A percentile compares a stretch with the other conserved stretches of the same genome.
Evolutionary conservation across 2,113 vertebrate species (phyloP).

Genomic region (Oncorhynchus gorbuscha): DNA sequence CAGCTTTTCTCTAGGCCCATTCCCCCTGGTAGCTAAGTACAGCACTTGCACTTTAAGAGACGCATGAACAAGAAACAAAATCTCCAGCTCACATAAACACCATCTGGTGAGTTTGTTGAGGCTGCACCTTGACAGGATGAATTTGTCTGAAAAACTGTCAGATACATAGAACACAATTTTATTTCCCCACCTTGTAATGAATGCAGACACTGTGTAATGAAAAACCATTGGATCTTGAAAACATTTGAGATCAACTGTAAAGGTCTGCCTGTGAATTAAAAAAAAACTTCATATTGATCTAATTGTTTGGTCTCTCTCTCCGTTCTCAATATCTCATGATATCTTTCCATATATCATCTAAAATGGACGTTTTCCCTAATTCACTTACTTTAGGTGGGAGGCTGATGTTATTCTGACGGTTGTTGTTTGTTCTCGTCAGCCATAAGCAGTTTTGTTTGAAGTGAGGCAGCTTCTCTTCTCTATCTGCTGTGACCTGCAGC

Average conservation of each 20-base stretch:
- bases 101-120: constrained; percentile 69
- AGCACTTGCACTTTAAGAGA: constrained; percentile 40
- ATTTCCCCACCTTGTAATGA: constrained; percentile 70
- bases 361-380: constrained; percentile 35
- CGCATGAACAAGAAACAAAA: constrained; percentile 47
- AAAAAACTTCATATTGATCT: constrained; percentile 36
- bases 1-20: too few species aligned
- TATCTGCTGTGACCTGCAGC: constrained; percentile 56
- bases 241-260: constrained; percentile 57
- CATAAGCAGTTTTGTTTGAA: constrained; percentile 64
- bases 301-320: constrained; percentile 41
- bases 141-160: constrained; percentile 72
- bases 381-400: constrained; percentile 57
- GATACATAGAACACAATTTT: constrained; percentile 67
- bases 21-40: background rate
- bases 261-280: constrained; percentile 36
- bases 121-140: constrained; percentile 69
- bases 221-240: constrained; percentile 65
- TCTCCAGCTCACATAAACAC: constrained; percentile 65
- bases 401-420: constrained; percentile 58
- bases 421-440: constrained; percentile 51
- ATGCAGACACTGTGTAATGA: constrained; percentile 71
- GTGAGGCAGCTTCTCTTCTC: constrained; percentile 45
- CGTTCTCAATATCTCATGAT: constrained; percentile 49
- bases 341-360: constrained; percentile 40